phyloP scores from a whole-genome alignment of 2,113 vertebrate genomes.

The Serinus canaria region DNA sequence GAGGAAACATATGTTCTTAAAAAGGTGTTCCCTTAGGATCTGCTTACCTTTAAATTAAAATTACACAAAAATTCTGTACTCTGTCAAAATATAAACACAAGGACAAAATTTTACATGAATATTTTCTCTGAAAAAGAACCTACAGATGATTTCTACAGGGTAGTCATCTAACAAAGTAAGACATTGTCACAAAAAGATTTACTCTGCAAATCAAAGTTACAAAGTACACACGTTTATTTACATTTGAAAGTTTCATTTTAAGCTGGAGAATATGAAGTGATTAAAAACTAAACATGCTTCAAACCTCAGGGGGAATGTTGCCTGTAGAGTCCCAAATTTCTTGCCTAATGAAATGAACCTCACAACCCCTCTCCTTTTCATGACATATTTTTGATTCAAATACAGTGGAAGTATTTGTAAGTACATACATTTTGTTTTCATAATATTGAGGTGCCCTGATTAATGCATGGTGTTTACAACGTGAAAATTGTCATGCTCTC shows the following conservation, averaged over 20 bases:
- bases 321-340: neutral
- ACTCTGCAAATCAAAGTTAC: neutral
- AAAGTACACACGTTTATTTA: constrained; percentile 9
- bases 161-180: neutral
- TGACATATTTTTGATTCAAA: constrained; percentile 11
- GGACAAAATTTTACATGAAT: neutral
- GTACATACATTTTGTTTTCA: constrained; percentile 22
- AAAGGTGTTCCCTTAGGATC: neutral
- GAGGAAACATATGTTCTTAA: neutral
- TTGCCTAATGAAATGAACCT: neutral
- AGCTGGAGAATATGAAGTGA: neutral
- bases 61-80: neutral
- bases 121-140: neutral
- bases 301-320: neutral
- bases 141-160: neutral
- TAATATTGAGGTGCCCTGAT: constrained; percentile 49
- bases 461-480: constrained; percentile 32
- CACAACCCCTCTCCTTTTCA: neutral
- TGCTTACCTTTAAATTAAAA: constrained; percentile 10
- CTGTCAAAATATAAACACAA: neutral
- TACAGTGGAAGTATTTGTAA: constrained; percentile 6
- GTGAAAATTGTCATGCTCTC: constrained; percentile 38
- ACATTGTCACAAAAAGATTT: neutral
- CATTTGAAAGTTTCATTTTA: constrained; percentile 19
- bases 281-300: neutral